phyloP scores from a whole-genome alignment of 2,113 vertebrate species.

The Tichodroma muraria region DNA sequence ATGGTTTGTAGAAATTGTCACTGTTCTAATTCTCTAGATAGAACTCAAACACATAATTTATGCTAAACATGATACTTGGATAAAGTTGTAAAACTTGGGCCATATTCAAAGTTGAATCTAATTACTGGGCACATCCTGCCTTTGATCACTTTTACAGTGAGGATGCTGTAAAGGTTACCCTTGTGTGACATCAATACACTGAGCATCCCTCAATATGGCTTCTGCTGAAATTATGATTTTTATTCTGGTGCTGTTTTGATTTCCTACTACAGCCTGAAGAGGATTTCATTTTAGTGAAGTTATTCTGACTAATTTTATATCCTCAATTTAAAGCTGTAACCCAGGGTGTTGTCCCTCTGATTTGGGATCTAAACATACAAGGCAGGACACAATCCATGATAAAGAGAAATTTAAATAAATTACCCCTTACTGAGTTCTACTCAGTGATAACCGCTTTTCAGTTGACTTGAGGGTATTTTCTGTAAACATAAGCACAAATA shows the following conservation, averaged over 20 bases:
- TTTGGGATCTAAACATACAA: not conserved
- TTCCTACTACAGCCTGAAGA: not conserved
- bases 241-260: not conserved
- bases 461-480: not conserved
- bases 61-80: not conserved
- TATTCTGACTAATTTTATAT: not conserved
- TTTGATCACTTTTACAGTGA: not conserved
- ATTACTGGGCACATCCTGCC: not conserved
- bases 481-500: not conserved
- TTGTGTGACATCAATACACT: not conserved
- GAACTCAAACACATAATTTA: not conserved
- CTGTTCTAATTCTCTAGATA: not conserved
- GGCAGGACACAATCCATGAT: not conserved
- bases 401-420: not conserved
- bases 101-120: not conserved
- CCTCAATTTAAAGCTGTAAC: not conserved
- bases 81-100: not conserved
- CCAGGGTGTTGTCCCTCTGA: not conserved
- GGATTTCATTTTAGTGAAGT: not conserved
- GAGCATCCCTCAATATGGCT: not conserved
- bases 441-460: not conserved
- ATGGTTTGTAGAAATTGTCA: not conserved
- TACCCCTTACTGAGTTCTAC: not conserved
- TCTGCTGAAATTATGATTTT: not conserved
- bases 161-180: not conserved